Conservation (phyloP, 2,113 vertebrate species). For the Trogon melanurus region DNA sequence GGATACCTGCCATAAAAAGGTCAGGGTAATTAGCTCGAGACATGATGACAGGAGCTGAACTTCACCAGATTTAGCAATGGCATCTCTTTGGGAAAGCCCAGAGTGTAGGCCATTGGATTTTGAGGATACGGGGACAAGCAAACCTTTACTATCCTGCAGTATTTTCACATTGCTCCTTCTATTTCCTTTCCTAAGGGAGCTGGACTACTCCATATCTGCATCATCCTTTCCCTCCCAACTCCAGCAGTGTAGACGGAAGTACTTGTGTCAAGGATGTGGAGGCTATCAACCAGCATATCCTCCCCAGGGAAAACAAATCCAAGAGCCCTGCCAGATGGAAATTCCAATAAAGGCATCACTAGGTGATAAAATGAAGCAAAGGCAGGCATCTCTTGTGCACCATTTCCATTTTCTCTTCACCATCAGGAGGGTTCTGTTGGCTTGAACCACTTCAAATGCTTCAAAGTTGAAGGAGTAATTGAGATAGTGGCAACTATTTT, state of each 20-base stretch:
- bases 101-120: background rate
- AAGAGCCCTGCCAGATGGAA: background rate
- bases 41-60: background rate
- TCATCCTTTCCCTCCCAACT: background rate
- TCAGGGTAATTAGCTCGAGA: background rate
- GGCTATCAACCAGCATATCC: background rate
- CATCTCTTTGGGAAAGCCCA: background rate
- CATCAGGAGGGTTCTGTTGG: background rate
- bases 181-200: background rate
- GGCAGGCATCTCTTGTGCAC: background rate
- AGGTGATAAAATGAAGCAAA: background rate
- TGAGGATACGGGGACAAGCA: background rate
- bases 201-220: background rate
- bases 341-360: background rate
- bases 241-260: background rate
- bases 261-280: rapidly evolving
- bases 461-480: background rate
- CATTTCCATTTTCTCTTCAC: background rate
- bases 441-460: background rate
- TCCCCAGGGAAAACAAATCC: background rate
- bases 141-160: background rate
- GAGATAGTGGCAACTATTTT: background rate
- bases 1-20: background rate
- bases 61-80: background rate
- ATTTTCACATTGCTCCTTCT: background rate